These are phyloP conservation scores for Todus mexicanus DNA, from an alignment of 2,797 vertebrate genomes.

Conservation along the genomic window DNA sequence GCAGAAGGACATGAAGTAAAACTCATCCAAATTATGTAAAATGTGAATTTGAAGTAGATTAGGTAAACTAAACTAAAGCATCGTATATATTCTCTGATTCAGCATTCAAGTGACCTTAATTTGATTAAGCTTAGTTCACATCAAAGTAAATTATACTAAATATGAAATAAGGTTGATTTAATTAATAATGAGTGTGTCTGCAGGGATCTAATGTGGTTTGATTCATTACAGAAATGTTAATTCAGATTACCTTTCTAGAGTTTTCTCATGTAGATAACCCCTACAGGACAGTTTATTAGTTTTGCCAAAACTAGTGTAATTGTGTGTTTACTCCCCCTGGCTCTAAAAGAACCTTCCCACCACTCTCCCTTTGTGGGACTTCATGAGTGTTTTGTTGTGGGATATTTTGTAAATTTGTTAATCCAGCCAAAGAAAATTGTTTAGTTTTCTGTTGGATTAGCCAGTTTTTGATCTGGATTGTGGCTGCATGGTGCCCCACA, in stretches of 20 bases:
- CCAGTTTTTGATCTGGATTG: not conserved
- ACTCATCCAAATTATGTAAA: not conserved
- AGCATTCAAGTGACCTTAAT: slow-evolving; percentile 45
- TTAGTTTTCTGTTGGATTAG: not conserved
- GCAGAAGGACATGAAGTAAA: not conserved
- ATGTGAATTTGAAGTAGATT: slow-evolving; percentile 7
- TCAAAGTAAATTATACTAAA: slow-evolving; percentile 48
- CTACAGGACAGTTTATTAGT: not conserved
- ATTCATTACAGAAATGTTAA: slow-evolving; percentile 42
- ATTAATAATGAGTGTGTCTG: slow-evolving; percentile 60
- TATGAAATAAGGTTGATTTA: slow-evolving; percentile 50
- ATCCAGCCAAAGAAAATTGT: not conserved
- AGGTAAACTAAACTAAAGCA: slow-evolving; percentile 33
- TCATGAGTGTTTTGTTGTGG: not conserved
- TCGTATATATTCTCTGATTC: slow-evolving; percentile 26
- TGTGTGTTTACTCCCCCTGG: not conserved
- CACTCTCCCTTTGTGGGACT: not conserved
- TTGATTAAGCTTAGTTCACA: slow-evolving; percentile 46
- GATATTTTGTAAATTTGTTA: not conserved
- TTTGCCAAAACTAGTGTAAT: not conserved
- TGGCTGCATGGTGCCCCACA: not conserved
- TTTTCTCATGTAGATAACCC: not conserved
- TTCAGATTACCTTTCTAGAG: slow-evolving; percentile 34
- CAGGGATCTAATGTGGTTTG: slow-evolving; percentile 45
- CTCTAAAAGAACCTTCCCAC: not conserved